Base-by-base conservation (phyloP, 2,113 vertebrate genomes). In the Motacilla alba region DNA sequence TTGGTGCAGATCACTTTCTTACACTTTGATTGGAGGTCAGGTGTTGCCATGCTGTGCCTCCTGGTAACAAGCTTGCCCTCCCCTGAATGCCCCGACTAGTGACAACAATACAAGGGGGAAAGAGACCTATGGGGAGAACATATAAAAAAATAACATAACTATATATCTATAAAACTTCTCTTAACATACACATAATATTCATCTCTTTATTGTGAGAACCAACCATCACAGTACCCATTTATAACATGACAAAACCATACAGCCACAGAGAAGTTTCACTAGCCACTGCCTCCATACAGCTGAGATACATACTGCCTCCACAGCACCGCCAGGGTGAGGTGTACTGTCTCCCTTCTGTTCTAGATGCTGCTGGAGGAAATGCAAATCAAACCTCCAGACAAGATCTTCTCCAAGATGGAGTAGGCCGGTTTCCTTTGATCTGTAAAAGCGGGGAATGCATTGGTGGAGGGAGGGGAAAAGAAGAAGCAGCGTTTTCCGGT, bases 291-390 rank as follows among this genome's bases (percentile, higher is more conserved):
- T 75, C 56, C 15, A 41, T 80, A 58, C 0, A 4, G 31, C n/a
- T 31, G 18, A 66, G 14, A n/a, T n/a, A n/a, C n/a, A n/a, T n/a
- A n/a, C n/a, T n/a, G n/a, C n/a, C n/a, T n/a, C 20, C 16, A 20
- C 2, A 3, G 59, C 24, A 11, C 11, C 23, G 5, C 2, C 22
- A 13, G 20, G 14, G 30, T 4, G 5, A 67, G 52, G 39, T 0
- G 0, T 28, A 70, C 47, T 31, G 13, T 9, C 49, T 76, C 28
- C 56, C 5, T 81, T 72, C 62, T 59, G 30, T 35, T 75, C 44
- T 67, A 60, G 27, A n/a, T 44, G 39, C 56, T 35, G 44, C 30
- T 35, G 44, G 9, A 93, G 7, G 9, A 81, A 92, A 86, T 9
- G 22, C 21, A 66, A 76, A 4, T 43, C 28, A 80, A 75, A 50